These are phyloP conservation scores for Apaloderma vittatum DNA, from an alignment of 2,113 vertebrate genomes.

Conservation along the genomic window DNA sequence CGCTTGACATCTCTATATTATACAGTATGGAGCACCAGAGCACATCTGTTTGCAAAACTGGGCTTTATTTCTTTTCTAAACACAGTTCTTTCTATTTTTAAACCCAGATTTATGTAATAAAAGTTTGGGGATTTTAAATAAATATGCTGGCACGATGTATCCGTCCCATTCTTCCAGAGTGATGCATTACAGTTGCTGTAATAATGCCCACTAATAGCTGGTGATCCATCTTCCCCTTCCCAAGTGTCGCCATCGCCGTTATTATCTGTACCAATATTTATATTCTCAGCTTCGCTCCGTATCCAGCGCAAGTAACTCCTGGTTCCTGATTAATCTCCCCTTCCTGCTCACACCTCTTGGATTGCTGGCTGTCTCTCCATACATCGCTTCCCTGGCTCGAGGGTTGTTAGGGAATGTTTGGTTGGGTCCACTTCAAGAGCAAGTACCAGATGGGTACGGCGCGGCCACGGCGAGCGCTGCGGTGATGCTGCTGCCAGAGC, in stretches of 20 bases:
- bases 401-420: not conserved
- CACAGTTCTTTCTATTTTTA: not conserved
- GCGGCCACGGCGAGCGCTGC: accelerated
- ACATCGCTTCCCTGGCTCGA: not conserved
- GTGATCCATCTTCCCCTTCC: conserved; percentile 68
- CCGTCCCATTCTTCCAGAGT: not conserved
- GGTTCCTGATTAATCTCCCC: conserved; percentile 43
- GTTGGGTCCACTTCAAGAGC: not conserved
- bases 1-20: not conserved
- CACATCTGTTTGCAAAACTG: not conserved
- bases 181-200: conserved; percentile 64
- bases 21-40: not conserved
- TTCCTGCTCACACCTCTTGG: not conserved
- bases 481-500: not conserved
- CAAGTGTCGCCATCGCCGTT: not conserved
- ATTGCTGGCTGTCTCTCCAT: not conserved
- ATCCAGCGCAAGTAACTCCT: conserved; percentile 5
- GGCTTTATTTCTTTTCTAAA: conserved; percentile 3
- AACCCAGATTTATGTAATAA: conserved; percentile 47
- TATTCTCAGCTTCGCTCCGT: conserved; percentile 40
- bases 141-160: conserved; percentile 21
- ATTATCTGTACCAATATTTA: conserved; percentile 74
- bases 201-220: conserved; percentile 67
- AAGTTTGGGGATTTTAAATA: conserved; percentile 56
- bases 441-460: not conserved